Conservation (phyloP, 2,113 vertebrate genomes). For the Halcyon senegalensis region DNA sequence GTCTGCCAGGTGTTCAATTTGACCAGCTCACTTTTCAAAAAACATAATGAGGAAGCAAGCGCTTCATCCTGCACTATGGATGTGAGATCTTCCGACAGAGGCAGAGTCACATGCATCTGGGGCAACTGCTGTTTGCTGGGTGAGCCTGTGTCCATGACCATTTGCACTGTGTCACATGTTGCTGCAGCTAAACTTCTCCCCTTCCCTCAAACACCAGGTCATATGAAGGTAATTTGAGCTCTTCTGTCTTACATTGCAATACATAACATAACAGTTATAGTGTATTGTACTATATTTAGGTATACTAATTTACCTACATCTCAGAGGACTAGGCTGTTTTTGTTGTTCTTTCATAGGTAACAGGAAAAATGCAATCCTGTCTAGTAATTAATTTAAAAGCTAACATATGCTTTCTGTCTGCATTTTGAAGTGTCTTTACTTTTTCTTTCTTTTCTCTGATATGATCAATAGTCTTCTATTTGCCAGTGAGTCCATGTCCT, state of each 20-base stretch:
- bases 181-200: background rate
- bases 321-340: background rate
- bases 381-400: background rate
- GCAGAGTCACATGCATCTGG: background rate
- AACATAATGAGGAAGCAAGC: background rate
- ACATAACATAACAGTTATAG: background rate
- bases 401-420: background rate
- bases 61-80: background rate
- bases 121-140: background rate
- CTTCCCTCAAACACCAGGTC: background rate
- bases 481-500: background rate
- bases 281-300: background rate
- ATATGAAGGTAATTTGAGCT: background rate
- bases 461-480: constrained; percentile 4
- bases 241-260: rapidly evolving
- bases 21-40: background rate
- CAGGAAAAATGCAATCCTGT: background rate
- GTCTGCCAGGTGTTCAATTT: background rate
- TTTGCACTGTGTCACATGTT: background rate
- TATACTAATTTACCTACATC: background rate
- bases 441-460: background rate
- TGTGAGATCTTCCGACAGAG: background rate
- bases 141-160: background rate
- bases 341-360: background rate
- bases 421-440: background rate